A percentile compares a stretch with the other conserved stretches of the same genome.
Conservation (phyloP, 2,888 invertebrate species). For the Tromatobia lineatoria region DNA sequence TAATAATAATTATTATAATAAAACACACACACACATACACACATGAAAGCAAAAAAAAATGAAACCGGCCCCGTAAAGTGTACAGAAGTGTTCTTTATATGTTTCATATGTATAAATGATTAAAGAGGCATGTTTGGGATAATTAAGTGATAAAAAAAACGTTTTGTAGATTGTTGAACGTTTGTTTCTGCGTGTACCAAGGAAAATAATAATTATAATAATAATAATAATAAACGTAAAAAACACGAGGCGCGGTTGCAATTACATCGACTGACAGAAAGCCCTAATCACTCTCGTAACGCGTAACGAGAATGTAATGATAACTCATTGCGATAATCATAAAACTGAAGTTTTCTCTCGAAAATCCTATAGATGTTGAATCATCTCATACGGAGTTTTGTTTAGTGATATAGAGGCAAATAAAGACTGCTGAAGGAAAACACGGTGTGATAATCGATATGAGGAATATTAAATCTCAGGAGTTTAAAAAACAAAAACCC, state of each 20-base stretch:
- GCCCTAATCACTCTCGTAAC: conserved; percentile 40
- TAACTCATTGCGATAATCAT: conserved; percentile 25
- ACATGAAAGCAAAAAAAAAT: conserved; percentile 6
- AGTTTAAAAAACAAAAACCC: not conserved
- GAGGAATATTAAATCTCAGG: conserved; percentile 12
- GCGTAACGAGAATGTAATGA: conserved; percentile 23
- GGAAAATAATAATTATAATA: conserved; percentile 8
- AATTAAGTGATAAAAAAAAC: conserved; percentile 42
- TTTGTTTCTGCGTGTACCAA: conserved; percentile 24
- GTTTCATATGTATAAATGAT: conserved; percentile 56
- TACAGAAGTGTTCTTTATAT: conserved; percentile 48
- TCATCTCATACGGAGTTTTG: conserved; percentile 58
- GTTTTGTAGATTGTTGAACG: conserved; percentile 31
- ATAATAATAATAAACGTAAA: not conserved
- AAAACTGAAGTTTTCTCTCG: conserved; percentile 42
- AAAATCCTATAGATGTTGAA: conserved; percentile 51
- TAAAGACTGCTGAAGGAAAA: conserved; percentile 58
- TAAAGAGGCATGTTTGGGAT: conserved; percentile 31
- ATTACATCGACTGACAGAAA: conserved; percentile 25
- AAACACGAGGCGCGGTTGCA: conserved; percentile 3
- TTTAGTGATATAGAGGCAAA: conserved; percentile 61
- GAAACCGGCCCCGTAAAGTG: conserved; percentile 52
- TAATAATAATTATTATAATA: conserved; percentile 27
- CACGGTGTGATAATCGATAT: conserved; percentile 48
- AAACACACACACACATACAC: not conserved